Evolutionary conservation across 2,797 vertebrate species (phyloP).

Genomic region (Artibeus jamaicensis): DNA sequence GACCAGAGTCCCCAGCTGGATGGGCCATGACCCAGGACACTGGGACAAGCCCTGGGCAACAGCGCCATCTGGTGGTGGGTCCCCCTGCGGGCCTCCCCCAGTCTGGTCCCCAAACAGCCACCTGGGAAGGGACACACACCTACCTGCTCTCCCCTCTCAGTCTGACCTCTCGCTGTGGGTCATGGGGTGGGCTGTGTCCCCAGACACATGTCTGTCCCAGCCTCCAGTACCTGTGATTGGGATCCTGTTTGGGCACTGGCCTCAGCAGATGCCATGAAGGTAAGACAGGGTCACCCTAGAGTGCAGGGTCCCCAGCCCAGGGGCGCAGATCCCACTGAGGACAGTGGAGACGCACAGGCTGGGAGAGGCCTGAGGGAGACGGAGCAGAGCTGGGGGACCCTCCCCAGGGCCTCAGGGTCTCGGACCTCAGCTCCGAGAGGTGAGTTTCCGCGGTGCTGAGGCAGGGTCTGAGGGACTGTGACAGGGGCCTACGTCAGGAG

Average conservation of each 20-base stretch:
- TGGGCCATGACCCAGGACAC: fast-evolving
- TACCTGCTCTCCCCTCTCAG: fast-evolving
- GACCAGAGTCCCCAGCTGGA: neutral
- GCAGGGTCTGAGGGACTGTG: neutral
- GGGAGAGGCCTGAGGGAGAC: neutral
- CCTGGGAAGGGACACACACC: neutral
- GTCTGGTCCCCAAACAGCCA: neutral
- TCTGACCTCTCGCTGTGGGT: neutral
- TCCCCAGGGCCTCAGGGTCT: neutral
- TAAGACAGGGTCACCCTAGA: fast-evolving
- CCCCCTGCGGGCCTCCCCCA: neutral
- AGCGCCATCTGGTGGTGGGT: neutral
- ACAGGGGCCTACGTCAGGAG: neutral
- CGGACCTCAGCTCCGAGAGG: neutral
- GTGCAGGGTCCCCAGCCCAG: neutral
- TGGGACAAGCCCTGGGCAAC: neutral
- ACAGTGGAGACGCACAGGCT: neutral
- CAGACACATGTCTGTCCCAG: neutral
- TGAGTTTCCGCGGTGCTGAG: neutral
- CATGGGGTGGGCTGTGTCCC: neutral
- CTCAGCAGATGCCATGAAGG: neutral
- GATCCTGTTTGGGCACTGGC: neutral
- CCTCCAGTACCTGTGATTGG: fast-evolving
- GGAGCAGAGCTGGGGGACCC: neutral
- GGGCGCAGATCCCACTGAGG: fast-evolving